Evolutionary conservation across 2,797 vertebrate species (phyloP).

Genomic region (Spinus olivaceus): DNA sequence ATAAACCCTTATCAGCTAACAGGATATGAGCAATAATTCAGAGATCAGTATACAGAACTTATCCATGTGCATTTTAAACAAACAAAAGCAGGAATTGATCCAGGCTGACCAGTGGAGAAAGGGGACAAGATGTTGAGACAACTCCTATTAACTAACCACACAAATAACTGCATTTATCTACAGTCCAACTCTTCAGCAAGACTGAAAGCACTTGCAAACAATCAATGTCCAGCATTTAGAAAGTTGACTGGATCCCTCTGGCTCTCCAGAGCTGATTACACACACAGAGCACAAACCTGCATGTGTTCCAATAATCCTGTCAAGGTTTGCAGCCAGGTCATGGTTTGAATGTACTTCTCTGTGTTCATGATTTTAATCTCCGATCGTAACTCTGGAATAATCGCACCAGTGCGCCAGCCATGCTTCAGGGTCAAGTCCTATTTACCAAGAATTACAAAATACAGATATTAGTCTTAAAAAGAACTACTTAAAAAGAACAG

Average conservation of each 20-base stretch:
- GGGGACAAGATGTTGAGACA: neutral
- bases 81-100: neutral
- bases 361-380: constrained; percentile 99
- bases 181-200: neutral
- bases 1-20: neutral
- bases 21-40: neutral
- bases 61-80: neutral
- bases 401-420: constrained; percentile 96
- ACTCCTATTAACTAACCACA: neutral
- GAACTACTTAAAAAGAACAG: neutral
- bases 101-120: neutral
- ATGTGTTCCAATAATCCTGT: constrained; percentile 93
- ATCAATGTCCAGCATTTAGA: neutral
- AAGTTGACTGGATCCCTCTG: neutral
- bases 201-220: neutral
- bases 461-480: neutral
- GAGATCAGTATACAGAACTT: neutral
- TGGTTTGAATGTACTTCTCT: constrained; percentile 86
- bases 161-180: neutral
- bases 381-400: constrained; percentile 93
- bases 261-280: neutral
- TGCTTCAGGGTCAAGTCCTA: constrained; percentile 98
- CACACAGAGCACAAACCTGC: constrained; percentile 84
- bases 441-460: constrained; percentile 10
- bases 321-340: constrained; percentile 93